phyloP scores from a whole-genome alignment of 2,797 vertebrate genomes.

The Tinamus major region DNA sequence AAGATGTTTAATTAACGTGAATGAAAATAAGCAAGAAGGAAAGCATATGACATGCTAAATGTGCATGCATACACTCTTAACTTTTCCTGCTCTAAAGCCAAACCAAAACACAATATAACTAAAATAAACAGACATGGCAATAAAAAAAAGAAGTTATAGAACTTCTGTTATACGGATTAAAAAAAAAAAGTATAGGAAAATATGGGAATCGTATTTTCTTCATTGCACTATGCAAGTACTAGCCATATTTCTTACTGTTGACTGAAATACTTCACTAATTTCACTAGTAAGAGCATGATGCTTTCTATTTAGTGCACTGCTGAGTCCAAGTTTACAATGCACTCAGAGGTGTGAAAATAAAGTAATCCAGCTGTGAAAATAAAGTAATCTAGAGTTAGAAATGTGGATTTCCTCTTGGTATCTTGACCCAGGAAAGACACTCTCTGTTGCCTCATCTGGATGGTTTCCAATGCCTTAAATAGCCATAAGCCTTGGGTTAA shows the following conservation, averaged over 20 bases:
- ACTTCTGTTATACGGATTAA: too few species aligned
- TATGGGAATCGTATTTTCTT: background rate
- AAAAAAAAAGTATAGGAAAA: background rate
- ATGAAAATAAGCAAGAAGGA: conserved; percentile 38
- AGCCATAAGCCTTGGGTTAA: background rate
- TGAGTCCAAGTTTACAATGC: background rate
- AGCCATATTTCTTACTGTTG: background rate
- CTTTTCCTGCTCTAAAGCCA: background rate
- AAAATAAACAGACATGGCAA: background rate
- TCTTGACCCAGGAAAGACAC: background rate
- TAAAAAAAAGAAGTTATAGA: background rate
- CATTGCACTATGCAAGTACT: background rate
- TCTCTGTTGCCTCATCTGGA: rapidly evolving
- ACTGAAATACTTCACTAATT: background rate
- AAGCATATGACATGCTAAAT: background rate
- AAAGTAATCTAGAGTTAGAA: background rate
- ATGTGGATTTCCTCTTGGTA: background rate
- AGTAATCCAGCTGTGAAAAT: background rate
- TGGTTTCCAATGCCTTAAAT: rapidly evolving
- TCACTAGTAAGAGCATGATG: background rate
- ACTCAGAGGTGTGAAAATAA: background rate
- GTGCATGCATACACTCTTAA: background rate
- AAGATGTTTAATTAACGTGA: conserved; percentile 53
- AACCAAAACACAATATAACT: background rate
- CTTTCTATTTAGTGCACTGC: background rate